phyloP scores from a whole-genome alignment of 1,140 invertebrate genomes.

The Pseudomyrmex sp. region DNA sequence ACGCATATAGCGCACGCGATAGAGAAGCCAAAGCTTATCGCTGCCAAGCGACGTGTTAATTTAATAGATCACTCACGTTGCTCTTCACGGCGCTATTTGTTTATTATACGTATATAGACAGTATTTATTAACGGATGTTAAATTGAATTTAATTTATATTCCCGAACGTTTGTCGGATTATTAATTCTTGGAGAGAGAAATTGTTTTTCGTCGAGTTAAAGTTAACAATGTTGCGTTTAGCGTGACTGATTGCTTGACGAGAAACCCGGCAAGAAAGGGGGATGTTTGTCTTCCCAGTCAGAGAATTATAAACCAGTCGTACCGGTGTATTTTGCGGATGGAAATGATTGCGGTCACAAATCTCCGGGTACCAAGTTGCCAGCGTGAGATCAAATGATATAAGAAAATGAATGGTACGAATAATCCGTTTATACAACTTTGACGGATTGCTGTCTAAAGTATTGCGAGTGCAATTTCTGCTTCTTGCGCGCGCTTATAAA shows the following conservation, averaged over 20 bases:
- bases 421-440: slow-evolving; percentile 28
- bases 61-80: not conserved
- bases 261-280: slow-evolving; percentile 40
- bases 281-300: slow-evolving; percentile 61
- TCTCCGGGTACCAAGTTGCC: slow-evolving; percentile 55
- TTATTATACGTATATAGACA: not conserved
- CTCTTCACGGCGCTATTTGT: slow-evolving; percentile 9
- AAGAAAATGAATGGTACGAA: slow-evolving; percentile 32
- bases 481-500: not conserved
- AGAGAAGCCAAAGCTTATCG: not conserved
- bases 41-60: not conserved
- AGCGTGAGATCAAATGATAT: slow-evolving; percentile 37
- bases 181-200: slow-evolving; percentile 54
- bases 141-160: slow-evolving; percentile 22
- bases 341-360: slow-evolving; percentile 69
- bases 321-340: slow-evolving; percentile 59
- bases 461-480: not conserved
- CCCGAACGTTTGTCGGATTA: slow-evolving; percentile 35
- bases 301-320: slow-evolving; percentile 71
- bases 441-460: slow-evolving; percentile 10
- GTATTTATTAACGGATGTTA: not conserved
- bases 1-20: not conserved
- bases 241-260: slow-evolving; percentile 52
- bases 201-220: slow-evolving; percentile 37
- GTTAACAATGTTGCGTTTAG: slow-evolving; percentile 67